Evolutionary conservation across 2,888 invertebrate genomes (phyloP).

Genomic region (Homarus gammarus): DNA sequence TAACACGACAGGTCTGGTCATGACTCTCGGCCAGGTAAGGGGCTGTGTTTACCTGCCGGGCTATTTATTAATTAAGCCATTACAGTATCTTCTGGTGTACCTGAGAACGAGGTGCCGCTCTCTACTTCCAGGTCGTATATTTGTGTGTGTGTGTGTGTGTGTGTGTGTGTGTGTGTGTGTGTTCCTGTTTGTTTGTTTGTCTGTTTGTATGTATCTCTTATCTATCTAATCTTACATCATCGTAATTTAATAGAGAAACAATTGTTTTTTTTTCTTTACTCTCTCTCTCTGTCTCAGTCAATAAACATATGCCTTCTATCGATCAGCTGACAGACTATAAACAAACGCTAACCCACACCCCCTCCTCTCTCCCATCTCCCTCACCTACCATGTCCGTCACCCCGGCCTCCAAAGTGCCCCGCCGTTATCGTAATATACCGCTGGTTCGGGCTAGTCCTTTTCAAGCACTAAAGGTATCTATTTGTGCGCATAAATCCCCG

Average conservation of each 20-base stretch:
- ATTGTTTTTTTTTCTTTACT: background rate
- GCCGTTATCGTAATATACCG: slow-evolving; percentile 40
- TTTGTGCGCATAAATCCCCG: slow-evolving; percentile 54
- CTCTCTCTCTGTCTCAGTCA: background rate
- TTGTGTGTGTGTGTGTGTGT: no score
- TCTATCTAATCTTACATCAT: no score
- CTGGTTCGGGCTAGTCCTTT: slow-evolving; percentile 37
- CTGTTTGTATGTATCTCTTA: no score
- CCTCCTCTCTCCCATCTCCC: slow-evolving; percentile 3
- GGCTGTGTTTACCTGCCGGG: no score
- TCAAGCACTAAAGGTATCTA: slow-evolving; percentile 57
- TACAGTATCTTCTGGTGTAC: background rate
- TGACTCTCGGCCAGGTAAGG: no score
- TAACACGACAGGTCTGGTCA: no score
- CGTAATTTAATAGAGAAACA: no score
- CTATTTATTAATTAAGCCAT: background rate
- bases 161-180: no score
- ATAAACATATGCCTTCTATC: no score
- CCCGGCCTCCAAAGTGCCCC: no score
- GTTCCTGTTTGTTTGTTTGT: no score
- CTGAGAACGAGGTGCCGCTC: background rate
- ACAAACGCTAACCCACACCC: slow-evolving; percentile 8
- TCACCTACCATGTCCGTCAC: slow-evolving; percentile 12
- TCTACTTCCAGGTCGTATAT: background rate
- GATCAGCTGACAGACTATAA: no score